Evolutionary conservation across 1,140 invertebrate species (phyloP).

Genomic region (Charaxes varanes): DNA sequence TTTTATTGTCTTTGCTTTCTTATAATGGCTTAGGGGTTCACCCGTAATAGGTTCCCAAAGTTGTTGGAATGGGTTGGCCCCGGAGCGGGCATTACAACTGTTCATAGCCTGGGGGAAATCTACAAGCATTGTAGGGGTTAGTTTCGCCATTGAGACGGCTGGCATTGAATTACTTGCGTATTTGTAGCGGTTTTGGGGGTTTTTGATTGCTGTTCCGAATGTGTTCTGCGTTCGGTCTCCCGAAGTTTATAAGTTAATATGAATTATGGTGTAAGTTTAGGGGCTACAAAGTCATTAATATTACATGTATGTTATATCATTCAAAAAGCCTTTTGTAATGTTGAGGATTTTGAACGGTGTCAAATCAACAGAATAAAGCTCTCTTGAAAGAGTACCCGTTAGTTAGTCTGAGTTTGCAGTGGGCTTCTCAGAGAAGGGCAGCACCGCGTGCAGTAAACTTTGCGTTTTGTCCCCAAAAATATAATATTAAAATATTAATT

Average conservation of each 20-base stretch:
- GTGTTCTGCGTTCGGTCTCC: background rate
- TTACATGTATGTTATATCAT: no score
- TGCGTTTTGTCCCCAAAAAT: no score
- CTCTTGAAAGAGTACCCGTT: no score
- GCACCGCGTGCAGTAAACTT: no score
- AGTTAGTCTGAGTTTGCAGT: no score
- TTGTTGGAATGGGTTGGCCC: slow-evolving; percentile 7
- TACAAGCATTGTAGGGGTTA: slow-evolving; percentile 8
- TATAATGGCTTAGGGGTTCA: slow-evolving; percentile 12
- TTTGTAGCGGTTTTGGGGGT: slow-evolving; percentile 4
- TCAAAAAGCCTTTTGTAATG: no score
- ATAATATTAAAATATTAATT: no score
- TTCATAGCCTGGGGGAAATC: slow-evolving; percentile 10
- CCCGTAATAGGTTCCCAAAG: slow-evolving; percentile 11
- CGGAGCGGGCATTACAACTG: slow-evolving; percentile 7
- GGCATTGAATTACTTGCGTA: slow-evolving; percentile 11
- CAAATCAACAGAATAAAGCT: no score
- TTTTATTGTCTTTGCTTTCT: slow-evolving; percentile 14
- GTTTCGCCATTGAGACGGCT: slow-evolving; percentile 5
- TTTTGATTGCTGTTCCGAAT: slow-evolving; percentile 14
- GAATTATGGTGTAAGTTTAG: no score
- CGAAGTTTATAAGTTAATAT: slow-evolving; percentile 1
- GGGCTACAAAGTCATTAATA: no score
- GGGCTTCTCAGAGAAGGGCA: no score
- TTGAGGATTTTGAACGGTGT: no score